Conservation (phyloP, 2,797 vertebrate genomes). For the Pangasius mekongensis region DNA sequence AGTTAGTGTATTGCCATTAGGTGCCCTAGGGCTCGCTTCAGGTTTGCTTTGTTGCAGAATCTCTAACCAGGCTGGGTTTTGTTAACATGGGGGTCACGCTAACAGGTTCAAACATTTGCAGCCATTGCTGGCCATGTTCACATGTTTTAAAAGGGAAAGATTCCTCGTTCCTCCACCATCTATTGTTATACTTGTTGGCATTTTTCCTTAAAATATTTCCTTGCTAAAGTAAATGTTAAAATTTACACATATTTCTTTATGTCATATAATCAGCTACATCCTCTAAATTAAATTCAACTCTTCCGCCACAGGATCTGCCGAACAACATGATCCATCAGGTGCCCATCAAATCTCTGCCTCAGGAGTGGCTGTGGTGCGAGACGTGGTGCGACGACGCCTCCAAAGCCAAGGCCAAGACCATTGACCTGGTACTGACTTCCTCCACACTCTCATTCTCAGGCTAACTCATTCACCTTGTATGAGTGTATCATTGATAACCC, state of each 20-base stretch:
- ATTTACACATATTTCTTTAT: too few relatives aligned
- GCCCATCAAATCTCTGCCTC: conserved; percentile 96
- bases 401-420: conserved; percentile 93
- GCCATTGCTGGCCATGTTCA: not conserved
- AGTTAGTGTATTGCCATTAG: not conserved
- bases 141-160: not conserved
- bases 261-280: not conserved
- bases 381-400: conserved; percentile 94
- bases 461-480: not conserved
- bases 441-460: not conserved
- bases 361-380: conserved; percentile 99
- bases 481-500: not conserved
- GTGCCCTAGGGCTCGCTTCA: not conserved
- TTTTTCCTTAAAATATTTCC: not conserved
- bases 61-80: not conserved
- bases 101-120: not conserved
- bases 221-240: too few relatives aligned
- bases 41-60: not conserved
- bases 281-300: not conserved
- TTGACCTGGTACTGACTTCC: conserved; percentile 83
- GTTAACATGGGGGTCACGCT: not conserved
- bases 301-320: conserved; percentile 84
- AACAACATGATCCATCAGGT: conserved; percentile 99
- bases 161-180: not conserved
- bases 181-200: not conserved